Percentiles rank a stretch among this genome's conserved stretches.
These are phyloP conservation scores for Fabriciana adippe DNA, from an alignment of 2,888 invertebrate genomes.

Conservation along the genomic window DNA sequence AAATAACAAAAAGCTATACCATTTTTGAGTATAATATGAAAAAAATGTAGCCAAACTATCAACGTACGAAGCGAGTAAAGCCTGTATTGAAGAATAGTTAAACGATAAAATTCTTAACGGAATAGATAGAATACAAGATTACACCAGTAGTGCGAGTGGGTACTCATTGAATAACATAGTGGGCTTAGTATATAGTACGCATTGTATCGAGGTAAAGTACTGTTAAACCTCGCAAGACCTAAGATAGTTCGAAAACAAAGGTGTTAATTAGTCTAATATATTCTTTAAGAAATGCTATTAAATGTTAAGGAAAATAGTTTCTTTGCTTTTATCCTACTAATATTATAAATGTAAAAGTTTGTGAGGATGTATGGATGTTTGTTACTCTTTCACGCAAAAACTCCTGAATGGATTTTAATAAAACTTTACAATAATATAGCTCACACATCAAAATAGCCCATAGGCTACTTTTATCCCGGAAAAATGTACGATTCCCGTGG, in stretches of 20 bases:
- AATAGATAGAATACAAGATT: neutral
- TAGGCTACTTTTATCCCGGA: no score
- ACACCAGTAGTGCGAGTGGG: slow-evolving; percentile 3
- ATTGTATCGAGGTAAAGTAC: slow-evolving; percentile 15
- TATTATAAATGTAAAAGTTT: no score
- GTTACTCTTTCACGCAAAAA: no score
- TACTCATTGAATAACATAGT: slow-evolving; percentile 11
- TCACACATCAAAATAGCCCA: no score
- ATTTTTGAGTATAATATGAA: neutral
- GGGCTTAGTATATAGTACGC: slow-evolving; percentile 1
- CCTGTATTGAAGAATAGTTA: neutral
- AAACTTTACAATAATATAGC: no score
- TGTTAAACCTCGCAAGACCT: slow-evolving; percentile 11
- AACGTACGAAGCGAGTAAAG: neutral
- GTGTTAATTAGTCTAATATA: slow-evolving; percentile 16
- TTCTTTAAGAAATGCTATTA: no score
- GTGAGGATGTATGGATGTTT: no score
- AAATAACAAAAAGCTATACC: no score
- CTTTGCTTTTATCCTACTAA: no score
- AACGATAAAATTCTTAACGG: neutral
- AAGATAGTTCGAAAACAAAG: slow-evolving; percentile 25
- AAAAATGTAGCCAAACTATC: neutral
- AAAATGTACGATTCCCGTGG: no score
- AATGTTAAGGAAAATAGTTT: no score
- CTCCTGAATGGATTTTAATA: no score